These are phyloP conservation scores for Ophraella communa DNA, from an alignment of 2,888 invertebrate species.

Conservation along the genomic window DNA sequence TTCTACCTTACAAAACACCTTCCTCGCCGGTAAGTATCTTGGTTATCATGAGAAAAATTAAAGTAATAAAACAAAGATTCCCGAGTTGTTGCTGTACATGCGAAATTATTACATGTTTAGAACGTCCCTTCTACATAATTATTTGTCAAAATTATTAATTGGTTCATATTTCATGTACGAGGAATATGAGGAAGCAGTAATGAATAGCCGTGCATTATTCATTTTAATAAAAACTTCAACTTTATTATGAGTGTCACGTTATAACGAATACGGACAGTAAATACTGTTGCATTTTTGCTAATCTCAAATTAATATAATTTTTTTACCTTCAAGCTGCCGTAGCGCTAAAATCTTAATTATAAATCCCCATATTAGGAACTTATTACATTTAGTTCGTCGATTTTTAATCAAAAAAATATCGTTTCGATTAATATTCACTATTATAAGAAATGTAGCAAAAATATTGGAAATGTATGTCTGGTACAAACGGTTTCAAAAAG, in stretches of 20 bases:
- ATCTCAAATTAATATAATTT: too few relatives aligned
- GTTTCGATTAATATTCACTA: too few relatives aligned
- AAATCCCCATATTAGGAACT: too few relatives aligned
- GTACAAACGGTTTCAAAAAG: too few relatives aligned
- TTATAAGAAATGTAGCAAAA: too few relatives aligned
- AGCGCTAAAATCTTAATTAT: too few relatives aligned
- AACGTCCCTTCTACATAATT: conserved; percentile 7
- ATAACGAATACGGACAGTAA: neutral
- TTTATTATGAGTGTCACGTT: neutral
- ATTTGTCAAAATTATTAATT: conserved; percentile 11
- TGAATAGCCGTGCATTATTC: neutral
- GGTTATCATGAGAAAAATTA: neutral
- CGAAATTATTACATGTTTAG: conserved; percentile 1
- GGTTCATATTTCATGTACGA: conserved; percentile 2
- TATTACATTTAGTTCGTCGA: too few relatives aligned
- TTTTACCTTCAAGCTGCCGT: too few relatives aligned
- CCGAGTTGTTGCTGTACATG: neutral
- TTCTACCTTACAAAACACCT: neutral
- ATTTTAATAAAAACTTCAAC: neutral
- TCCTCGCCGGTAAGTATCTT: neutral
- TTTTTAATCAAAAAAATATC: too few relatives aligned
- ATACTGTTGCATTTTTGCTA: too few relatives aligned
- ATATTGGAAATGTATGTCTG: too few relatives aligned
- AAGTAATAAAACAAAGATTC: conserved; percentile 8
- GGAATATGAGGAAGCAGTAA: conserved; percentile 1